phyloP scores from a whole-genome alignment of 2,797 vertebrate genomes.

The Enoplosus armatus region DNA sequence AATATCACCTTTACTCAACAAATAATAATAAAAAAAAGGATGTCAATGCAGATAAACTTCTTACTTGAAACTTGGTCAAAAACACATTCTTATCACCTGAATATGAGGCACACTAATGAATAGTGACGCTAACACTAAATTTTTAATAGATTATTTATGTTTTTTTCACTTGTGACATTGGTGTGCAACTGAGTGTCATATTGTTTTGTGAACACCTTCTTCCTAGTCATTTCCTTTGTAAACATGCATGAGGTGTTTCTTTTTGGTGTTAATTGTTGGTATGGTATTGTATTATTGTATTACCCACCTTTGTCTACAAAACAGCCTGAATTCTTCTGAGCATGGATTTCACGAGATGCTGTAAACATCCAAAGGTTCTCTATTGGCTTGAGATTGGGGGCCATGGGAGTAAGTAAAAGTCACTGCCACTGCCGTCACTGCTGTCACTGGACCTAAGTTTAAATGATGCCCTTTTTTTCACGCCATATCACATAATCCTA shows the following conservation, averaged over 20 bases:
- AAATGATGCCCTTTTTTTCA: not conserved
- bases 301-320: constrained; percentile 1
- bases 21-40: constrained; percentile 21
- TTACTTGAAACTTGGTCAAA: constrained; percentile 8
- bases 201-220: not conserved
- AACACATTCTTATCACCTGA: constrained; percentile 21
- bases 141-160: constrained; percentile 3
- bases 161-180: constrained; percentile 13
- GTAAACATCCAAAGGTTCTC: not conserved
- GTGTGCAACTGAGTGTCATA: not conserved
- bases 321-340: not conserved
- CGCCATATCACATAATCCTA: not conserved
- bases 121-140: not conserved
- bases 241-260: not conserved
- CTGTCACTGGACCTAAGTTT: constrained; percentile 1
- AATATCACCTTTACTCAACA: constrained; percentile 41
- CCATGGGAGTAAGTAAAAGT: constrained; percentile 7
- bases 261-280: not conserved
- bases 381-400: not conserved
- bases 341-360: not conserved
- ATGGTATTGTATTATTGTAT: not conserved
- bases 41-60: constrained; percentile 27
- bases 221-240: not conserved
- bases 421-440: too few relatives aligned
- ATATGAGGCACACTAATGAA: constrained; percentile 9